These are phyloP conservation scores for Gryllus longicercus DNA, from an alignment of 2,888 invertebrate genomes.

Conservation along the genomic window DNA sequence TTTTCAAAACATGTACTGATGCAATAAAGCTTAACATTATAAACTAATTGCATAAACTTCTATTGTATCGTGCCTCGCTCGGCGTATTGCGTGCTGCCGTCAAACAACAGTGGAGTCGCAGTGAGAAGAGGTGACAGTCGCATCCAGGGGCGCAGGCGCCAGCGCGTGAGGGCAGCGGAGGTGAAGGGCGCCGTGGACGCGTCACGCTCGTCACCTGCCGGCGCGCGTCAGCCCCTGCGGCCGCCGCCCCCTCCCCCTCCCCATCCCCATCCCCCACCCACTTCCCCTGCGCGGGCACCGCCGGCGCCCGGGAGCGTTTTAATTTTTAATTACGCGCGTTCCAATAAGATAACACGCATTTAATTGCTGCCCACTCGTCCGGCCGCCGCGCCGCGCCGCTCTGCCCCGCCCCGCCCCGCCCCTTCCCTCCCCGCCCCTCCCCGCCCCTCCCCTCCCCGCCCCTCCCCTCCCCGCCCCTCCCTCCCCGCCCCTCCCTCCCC, in stretches of 20 bases:
- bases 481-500: background rate
- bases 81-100: too few relatives aligned
- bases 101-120: too few relatives aligned
- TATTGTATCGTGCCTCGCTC: too few relatives aligned
- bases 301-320: background rate
- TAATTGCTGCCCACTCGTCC: background rate
- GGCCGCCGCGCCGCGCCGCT: background rate
- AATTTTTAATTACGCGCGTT: constrained; percentile 1
- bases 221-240: background rate
- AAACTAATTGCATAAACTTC: too few relatives aligned
- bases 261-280: background rate
- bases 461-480: too few relatives aligned
- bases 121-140: too few relatives aligned
- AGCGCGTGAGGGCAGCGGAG: too few relatives aligned
- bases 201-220: background rate
- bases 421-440: background rate
- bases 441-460: too few relatives aligned
- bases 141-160: too few relatives aligned
- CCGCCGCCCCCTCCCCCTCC: background rate
- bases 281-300: background rate
- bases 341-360: constrained; percentile 10
- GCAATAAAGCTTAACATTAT: too few relatives aligned
- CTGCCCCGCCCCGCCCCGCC: background rate
- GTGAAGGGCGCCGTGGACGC: too few relatives aligned
- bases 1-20: too few relatives aligned